Evolutionary conservation across 2,113 vertebrate species (phyloP), one percentile per base, ranked within the genome.

Genomic region (Rhadina sibilatrix): DNA sequence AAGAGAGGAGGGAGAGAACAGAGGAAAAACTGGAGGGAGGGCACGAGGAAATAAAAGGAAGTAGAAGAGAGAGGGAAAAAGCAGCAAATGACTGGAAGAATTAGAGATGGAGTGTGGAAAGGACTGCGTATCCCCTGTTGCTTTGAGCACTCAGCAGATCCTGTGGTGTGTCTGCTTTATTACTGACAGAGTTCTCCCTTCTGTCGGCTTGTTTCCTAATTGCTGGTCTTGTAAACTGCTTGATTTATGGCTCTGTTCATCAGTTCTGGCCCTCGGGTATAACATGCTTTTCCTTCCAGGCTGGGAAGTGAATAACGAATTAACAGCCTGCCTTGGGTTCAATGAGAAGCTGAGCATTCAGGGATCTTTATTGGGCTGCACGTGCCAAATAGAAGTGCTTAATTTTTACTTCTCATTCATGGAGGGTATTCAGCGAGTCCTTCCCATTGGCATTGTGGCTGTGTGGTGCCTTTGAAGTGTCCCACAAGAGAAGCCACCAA

Each of bases 191-290:
- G 59, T 38, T 79, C 89, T 95, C 93, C 94, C 97, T 96, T 93
- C 96, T 93, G 89, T 90, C 93, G 22, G 94, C 97, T 96, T 97
- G 96, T 96, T 98, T 97, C 97, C 97, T 98, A 96, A 97, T 97
- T 88, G 95, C 95, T 72, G 90, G 95, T 87, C 93, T 98, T 96
- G 97, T 98, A 98, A 98, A 97, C 93, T 76, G 93, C n/a, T 49
- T 98, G 98, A 98, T 98, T 98, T 98, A 98, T 98, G 96, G 86
- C 96, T 89, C 71, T 74, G 76, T 94, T 98, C 93, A 94, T 97
- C 95, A 79, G 61, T 33, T 77, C 94, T 95, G 95, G 94, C 96
- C 97, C 97, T 93, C 6, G 88, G 97, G 97, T 97, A 94, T 92
- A 96, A 91, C 97, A 97, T 28, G 65, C 96, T 97, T 97, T 95